A percentile compares a stretch with the other conserved stretches of the same genome.
Conservation (phyloP, 2,888 invertebrate species). For the Scaptomyza cyrtandrae region DNA sequence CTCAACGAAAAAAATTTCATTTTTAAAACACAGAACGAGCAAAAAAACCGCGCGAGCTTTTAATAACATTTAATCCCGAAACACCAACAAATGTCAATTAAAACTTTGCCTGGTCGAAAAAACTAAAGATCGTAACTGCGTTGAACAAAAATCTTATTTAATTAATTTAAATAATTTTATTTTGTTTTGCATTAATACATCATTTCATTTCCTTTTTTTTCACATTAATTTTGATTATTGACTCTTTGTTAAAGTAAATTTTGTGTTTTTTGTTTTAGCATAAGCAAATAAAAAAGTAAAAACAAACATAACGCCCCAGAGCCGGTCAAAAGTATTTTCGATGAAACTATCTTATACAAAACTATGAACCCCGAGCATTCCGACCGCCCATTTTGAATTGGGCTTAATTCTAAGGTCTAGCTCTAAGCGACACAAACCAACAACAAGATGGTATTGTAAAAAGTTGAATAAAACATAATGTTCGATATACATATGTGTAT, state of each 20-base stretch:
- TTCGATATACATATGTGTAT: conserved; percentile 9
- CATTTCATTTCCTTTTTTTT: conserved; percentile 47
- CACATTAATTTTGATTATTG: conserved; percentile 32
- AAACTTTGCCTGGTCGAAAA: conserved; percentile 24
- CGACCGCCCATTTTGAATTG: conserved; percentile 49
- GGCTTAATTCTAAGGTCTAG: conserved; percentile 48
- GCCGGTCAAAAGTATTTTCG: conserved; percentile 49
- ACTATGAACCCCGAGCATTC: conserved; percentile 56
- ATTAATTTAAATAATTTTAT: conserved; percentile 82
- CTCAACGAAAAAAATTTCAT: conserved; percentile 26
- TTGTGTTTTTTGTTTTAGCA: conserved; percentile 70
- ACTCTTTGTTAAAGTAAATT: conserved; percentile 34
- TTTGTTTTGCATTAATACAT: conserved; percentile 74
- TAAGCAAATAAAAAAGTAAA: conserved; percentile 38
- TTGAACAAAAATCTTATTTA: conserved; percentile 81
- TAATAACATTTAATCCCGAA: conserved; percentile 49
- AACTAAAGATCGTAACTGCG: conserved; percentile 29
- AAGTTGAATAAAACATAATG: conserved; percentile 9
- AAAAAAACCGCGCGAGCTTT: conserved; percentile 29
- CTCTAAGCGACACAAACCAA: conserved; percentile 35
- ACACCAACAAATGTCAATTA: conserved; percentile 39
- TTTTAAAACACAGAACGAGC: conserved; percentile 15
- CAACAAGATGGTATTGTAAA: conserved; percentile 12
- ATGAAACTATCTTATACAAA: conserved; percentile 30
- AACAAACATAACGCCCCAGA: conserved; percentile 14